These are phyloP conservation scores for Pollenia amentaria DNA, from an alignment of 2,888 invertebrate species.

Conservation along the genomic window DNA sequence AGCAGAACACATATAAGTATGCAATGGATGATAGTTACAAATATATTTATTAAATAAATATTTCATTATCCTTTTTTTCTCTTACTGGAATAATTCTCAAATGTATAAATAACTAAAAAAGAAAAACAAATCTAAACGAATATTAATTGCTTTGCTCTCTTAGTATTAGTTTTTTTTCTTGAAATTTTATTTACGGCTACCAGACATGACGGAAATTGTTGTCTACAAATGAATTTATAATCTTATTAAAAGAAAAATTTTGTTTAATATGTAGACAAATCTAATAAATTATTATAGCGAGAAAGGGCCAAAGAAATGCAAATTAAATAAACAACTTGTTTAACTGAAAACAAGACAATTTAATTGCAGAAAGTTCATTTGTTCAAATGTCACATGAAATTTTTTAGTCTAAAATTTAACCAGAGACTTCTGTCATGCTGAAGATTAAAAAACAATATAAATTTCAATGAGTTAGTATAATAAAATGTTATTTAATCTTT, in stretches of 20 bases:
- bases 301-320: neutral
- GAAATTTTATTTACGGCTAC: conserved; percentile 1
- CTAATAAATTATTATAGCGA: neutral
- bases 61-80: neutral
- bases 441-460: conserved; percentile 16
- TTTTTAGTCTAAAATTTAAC: too few species aligned
- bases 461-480: neutral
- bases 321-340: neutral
- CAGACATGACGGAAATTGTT: conserved; percentile 70
- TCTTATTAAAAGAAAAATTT: neutral
- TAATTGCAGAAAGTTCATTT: too few species aligned
- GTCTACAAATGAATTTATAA: conserved; percentile 59
- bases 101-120: neutral
- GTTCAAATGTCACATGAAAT: too few species aligned
- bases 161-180: conserved; percentile 22
- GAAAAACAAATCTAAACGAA: conserved; percentile 24
- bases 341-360: neutral
- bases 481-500: conserved; percentile 15
- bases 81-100: neutral
- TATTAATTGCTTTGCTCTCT: conserved; percentile 47
- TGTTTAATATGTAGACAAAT: neutral
- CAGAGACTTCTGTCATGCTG: too few species aligned
- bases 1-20: neutral
- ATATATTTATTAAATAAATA: neutral
- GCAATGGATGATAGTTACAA: neutral